Percentiles rank a stretch among this genome's conserved stretches.
phyloP scores from a whole-genome alignment of 2,113 vertebrate species.

The Chauna torquata region DNA sequence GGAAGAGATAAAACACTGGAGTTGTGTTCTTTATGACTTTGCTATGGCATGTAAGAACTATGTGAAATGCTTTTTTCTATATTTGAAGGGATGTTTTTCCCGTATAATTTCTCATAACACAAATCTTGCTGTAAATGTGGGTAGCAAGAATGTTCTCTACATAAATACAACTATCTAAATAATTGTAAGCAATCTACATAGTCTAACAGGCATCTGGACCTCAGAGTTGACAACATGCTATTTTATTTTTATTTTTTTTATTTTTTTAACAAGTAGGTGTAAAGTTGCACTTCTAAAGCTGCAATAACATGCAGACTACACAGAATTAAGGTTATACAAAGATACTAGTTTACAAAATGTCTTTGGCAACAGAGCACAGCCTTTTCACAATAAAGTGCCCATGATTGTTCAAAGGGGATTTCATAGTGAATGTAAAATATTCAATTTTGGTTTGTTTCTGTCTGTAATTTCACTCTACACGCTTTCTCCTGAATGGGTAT shows the following conservation, averaged over 20 bases:
- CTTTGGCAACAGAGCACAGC: not conserved
- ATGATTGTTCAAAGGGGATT: not conserved
- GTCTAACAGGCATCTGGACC: not conserved
- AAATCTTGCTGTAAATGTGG: not conserved
- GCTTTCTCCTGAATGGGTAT: not conserved
- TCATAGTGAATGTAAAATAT: not conserved
- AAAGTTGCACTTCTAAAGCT: not conserved
- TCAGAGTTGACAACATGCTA: not conserved
- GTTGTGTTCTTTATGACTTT: not conserved
- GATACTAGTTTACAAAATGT: not conserved
- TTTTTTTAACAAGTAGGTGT: not conserved
- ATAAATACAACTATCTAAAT: not conserved
- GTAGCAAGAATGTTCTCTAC: not conserved
- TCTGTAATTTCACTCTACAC: not conserved
- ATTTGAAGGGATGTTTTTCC: not conserved
- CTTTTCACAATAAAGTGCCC: not conserved
- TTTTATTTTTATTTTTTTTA: not conserved
- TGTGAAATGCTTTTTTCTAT: not conserved
- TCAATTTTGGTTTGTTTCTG: not conserved
- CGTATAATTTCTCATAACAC: not conserved
- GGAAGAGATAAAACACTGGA: not conserved
- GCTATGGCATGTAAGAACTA: not conserved
- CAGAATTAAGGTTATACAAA: not conserved
- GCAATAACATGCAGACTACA: not conserved
- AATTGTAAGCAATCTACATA: not conserved